phyloP scores from a whole-genome alignment of 2,797 vertebrate species.

The Pempheris klunzingeri region DNA sequence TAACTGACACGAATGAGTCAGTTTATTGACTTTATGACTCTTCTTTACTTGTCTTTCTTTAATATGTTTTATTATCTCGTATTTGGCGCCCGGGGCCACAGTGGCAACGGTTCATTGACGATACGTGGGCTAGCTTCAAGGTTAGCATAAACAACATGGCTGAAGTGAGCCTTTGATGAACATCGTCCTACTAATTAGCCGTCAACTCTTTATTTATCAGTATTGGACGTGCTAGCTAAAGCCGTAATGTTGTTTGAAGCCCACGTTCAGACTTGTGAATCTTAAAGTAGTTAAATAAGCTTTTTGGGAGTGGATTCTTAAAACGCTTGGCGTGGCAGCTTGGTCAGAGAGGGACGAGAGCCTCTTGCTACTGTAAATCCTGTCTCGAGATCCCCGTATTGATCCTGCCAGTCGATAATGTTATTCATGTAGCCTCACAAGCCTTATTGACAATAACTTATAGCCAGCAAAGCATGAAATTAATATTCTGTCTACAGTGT shows the following conservation, averaged over 20 bases:
- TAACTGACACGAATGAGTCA: not conserved
- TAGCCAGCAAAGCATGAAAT: constrained; percentile 81
- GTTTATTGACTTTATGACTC: not conserved
- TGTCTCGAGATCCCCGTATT: constrained; percentile 65
- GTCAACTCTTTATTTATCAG: not conserved
- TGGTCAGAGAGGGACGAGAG: constrained; percentile 29
- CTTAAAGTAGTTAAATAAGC: not conserved
- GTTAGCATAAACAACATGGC: not conserved
- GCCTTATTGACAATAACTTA: constrained; percentile 75
- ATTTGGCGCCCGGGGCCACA: not conserved
- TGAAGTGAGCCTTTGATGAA: not conserved
- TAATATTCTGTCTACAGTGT: constrained; percentile 71
- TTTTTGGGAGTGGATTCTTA: constrained; percentile 36
- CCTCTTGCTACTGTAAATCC: constrained; percentile 67
- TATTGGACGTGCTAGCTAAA: not conserved
- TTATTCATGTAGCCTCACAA: constrained; percentile 73
- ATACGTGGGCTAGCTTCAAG: too few species aligned
- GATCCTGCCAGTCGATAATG: constrained; percentile 74
- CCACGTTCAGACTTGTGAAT: not conserved
- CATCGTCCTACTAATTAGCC: not conserved
- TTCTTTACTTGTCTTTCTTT: not conserved
- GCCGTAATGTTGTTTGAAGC: not conserved
- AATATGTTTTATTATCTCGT: not conserved
- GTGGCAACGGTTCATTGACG: not conserved
- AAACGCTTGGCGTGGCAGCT: constrained; percentile 11